A percentile compares a stretch with the other conserved stretches of the same genome.
phyloP scores from a whole-genome alignment of 2,113 vertebrate species.

The Mirounga angustirostris region DNA sequence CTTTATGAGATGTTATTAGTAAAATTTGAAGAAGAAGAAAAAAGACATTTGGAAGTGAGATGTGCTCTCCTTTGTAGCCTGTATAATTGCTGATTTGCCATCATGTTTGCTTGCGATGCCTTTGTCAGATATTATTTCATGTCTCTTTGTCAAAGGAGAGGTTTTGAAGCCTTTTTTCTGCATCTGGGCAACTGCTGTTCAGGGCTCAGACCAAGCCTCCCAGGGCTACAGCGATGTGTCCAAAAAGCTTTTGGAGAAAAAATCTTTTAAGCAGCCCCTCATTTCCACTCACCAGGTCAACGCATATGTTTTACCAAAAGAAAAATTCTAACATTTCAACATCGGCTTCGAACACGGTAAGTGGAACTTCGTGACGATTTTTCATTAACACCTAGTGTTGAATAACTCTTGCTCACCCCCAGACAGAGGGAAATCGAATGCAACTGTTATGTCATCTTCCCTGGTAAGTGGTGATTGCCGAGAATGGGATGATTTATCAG shows the following conservation, averaged over 20 bases:
- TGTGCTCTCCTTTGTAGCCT: slow-evolving; percentile 85
- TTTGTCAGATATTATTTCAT: slow-evolving; percentile 86
- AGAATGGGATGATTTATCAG: slow-evolving; percentile 65
- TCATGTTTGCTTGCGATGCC: slow-evolving; percentile 87
- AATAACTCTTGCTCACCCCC: slow-evolving; percentile 12
- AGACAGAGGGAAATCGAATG: slow-evolving; percentile 8
- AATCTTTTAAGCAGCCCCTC: slow-evolving; percentile 85
- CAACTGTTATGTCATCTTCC: neutral
- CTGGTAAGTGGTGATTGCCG: slow-evolving; percentile 52
- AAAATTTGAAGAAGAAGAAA: slow-evolving; percentile 82
- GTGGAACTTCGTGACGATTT: slow-evolving; percentile 14
- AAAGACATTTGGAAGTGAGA: slow-evolving; percentile 86
- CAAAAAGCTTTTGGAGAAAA: slow-evolving; percentile 86
- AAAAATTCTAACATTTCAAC: slow-evolving; percentile 61
- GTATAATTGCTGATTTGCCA: slow-evolving; percentile 91
- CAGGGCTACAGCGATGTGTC: slow-evolving; percentile 81
- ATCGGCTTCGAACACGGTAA: slow-evolving; percentile 11
- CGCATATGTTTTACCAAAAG: slow-evolving; percentile 73
- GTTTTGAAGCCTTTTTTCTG: slow-evolving; percentile 83
- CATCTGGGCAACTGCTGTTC: slow-evolving; percentile 85
- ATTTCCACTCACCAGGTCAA: slow-evolving; percentile 87
- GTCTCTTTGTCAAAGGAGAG: slow-evolving; percentile 84
- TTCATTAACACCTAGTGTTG: slow-evolving; percentile 51
- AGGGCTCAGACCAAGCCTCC: slow-evolving; percentile 85
- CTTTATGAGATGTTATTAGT: slow-evolving; percentile 89